Percentiles rank a stretch among this genome's conserved stretches.
These are phyloP conservation scores for Pomatostomus ruficeps DNA, from an alignment of 2,113 vertebrate genomes.

Conservation along the genomic window DNA sequence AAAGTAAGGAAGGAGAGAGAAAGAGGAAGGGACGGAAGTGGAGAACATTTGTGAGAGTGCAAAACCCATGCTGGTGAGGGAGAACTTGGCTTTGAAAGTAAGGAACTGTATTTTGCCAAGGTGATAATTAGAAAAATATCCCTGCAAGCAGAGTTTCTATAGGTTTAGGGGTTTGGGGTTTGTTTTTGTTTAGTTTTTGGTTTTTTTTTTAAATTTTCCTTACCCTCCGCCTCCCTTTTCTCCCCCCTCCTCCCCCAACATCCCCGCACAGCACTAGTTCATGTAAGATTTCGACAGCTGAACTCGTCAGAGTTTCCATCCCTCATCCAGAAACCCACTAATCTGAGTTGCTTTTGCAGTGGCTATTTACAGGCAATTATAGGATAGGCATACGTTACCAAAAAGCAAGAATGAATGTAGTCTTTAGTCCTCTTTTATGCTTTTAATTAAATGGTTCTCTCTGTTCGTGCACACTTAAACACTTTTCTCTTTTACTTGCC, in stretches of 20 bases:
- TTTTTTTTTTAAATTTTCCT: background rate
- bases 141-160: constrained; percentile 13
- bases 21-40: background rate
- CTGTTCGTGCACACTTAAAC: background rate
- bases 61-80: background rate
- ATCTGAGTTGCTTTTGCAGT: constrained; percentile 10
- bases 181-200: accelerated
- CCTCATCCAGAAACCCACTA: background rate
- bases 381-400: background rate
- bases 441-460: constrained; percentile 41
- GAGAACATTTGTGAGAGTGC: background rate
- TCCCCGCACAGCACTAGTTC: background rate
- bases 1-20: background rate
- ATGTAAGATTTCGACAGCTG: background rate
- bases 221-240: background rate
- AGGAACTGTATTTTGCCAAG: constrained; percentile 2
- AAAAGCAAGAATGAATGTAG: background rate
- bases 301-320: constrained; percentile 25
- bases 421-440: background rate
- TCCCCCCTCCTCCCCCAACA: accelerated
- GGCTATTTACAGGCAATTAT: constrained; percentile 33
- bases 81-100: constrained; percentile 30
- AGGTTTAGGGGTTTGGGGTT: background rate
- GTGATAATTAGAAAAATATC: constrained; percentile 64
- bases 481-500: background rate